Evolutionary conservation across 2,797 vertebrate species (phyloP), one percentile per base, ranked within the genome.

Genomic region (Myiothlypis coronata): DNA sequence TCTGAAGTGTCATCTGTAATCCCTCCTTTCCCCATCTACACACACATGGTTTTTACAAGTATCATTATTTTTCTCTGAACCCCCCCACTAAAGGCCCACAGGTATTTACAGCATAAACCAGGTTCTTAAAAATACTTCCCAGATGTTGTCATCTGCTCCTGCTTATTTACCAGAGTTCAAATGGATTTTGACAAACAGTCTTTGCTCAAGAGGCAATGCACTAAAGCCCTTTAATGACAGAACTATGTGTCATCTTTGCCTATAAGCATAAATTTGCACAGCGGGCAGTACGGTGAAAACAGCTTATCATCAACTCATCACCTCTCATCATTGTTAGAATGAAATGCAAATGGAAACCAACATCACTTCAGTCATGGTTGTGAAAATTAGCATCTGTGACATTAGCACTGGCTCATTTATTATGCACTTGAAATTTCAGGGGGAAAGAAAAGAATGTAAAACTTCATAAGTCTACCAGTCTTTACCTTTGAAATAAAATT

Each of bases 241-340:
- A 96, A 96, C 93, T 97, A 89, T 89, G 95, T 98, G 97, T 96
- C 96, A 97, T 96, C 96, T 95, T 96, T 97, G 96, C 96, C 97
- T 96, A 96, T 94, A 90, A 97, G 97, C 97, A 97, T 97, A 98
- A 97, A 98, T 98, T 97, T 96, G 93, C 97, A 97, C 96, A 97
- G 96, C 91, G 89, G 97, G 96, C 96, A 97, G 92, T 96, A 61
- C 19, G 6, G 96, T 96, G 96, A 95, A 98, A 97, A 95, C 96
- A 98, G 96, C 94, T 97, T 97, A 97, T 97, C 97, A 96, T 97
- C 97, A 97, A 83, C 96, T 97, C 96, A 97, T 98, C 97, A 95
- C 96, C 95, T 97, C 96, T 96, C 95, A 96, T 97, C 98, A 97
- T 95, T 92, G 95, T 97, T 95, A 95, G 92, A 97, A 95, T 95